Conservation (phyloP, 23 tunicate species). For the Clavelina lepadiformis region DNA sequence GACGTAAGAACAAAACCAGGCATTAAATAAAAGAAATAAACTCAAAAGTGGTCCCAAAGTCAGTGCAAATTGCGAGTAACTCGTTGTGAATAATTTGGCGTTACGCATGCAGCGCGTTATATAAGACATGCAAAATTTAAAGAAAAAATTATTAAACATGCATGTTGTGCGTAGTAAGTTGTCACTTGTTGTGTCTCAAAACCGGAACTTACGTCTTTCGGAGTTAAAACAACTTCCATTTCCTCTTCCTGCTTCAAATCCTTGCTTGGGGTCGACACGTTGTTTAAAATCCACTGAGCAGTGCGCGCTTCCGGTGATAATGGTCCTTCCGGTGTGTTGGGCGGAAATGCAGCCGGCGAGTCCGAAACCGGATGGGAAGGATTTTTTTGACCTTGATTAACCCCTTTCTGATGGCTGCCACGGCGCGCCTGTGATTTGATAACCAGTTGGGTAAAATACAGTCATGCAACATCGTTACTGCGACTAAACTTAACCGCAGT, state of each 20-base stretch:
- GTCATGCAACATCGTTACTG: no score
- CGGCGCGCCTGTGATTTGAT: no score
- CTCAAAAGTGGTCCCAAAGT: no score
- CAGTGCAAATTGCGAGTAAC: no score
- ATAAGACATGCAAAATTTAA: conserved; percentile 1
- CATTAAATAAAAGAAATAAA: no score
- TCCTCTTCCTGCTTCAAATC: conserved; percentile 24
- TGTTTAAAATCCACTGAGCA: conserved; percentile 82
- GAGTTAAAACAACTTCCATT: conserved; percentile 21
- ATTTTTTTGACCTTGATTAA: no score
- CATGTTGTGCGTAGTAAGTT: not conserved
- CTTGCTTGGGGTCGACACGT: conserved; percentile 27
- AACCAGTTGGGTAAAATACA: no score
- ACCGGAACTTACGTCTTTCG: conserved; percentile 60
- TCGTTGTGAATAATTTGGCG: no score
- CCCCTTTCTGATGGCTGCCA: not conserved
- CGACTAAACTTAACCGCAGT: no score
- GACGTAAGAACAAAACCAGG: no score
- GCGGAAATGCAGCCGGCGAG: conserved; percentile 23
- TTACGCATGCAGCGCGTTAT: no score
- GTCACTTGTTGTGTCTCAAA: not conserved
- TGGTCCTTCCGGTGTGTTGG: conserved; percentile 67
- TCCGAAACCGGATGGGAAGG: not conserved
- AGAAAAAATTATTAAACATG: not conserved
- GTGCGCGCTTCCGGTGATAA: conserved; percentile 92